Evolutionary conservation across 2,113 vertebrate genomes (phyloP).

Genomic region (Bettongia penicillata): DNA sequence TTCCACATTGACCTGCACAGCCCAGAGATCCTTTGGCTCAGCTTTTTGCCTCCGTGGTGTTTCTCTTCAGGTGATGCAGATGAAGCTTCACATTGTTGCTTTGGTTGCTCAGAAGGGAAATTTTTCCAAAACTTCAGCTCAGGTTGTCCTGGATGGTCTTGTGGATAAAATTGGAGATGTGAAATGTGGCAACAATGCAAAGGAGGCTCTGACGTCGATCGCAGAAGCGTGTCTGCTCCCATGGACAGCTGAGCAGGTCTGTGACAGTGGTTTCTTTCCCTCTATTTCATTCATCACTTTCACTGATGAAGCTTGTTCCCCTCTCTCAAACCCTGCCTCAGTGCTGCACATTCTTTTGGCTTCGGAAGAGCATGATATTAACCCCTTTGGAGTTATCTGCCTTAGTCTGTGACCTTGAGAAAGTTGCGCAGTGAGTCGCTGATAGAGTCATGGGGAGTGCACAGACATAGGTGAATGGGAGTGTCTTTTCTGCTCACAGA

Average conservation of each 20-base stretch:
- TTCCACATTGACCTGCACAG: background rate
- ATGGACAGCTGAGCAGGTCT: conserved; percentile 98
- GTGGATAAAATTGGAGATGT: conserved; percentile 97
- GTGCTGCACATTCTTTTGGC: background rate
- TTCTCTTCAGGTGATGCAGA: conserved; percentile 94
- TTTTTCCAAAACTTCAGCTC: conserved; percentile 96
- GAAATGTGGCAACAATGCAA: conserved; percentile 96
- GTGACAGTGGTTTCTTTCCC: conserved; percentile 41
- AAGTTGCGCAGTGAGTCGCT: background rate
- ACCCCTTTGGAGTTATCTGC: background rate
- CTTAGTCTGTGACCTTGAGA: background rate
- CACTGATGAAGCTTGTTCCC: background rate
- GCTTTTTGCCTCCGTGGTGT: background rate
- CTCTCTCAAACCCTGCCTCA: background rate
- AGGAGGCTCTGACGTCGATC: conserved; percentile 95
- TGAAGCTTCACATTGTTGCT: conserved; percentile 96
- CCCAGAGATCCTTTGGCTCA: conserved; percentile 3
- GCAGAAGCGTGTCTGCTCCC: conserved; percentile 93
- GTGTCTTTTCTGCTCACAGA: background rate
- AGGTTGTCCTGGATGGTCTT: conserved; percentile 93
- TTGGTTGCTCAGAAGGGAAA: conserved; percentile 93
- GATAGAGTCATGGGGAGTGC: background rate
- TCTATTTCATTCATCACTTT: background rate
- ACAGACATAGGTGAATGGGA: background rate
- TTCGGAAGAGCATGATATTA: background rate